These are phyloP conservation scores for Dendrolimus punctatus DNA, from an alignment of 1,140 invertebrate genomes.

Conservation along the genomic window DNA sequence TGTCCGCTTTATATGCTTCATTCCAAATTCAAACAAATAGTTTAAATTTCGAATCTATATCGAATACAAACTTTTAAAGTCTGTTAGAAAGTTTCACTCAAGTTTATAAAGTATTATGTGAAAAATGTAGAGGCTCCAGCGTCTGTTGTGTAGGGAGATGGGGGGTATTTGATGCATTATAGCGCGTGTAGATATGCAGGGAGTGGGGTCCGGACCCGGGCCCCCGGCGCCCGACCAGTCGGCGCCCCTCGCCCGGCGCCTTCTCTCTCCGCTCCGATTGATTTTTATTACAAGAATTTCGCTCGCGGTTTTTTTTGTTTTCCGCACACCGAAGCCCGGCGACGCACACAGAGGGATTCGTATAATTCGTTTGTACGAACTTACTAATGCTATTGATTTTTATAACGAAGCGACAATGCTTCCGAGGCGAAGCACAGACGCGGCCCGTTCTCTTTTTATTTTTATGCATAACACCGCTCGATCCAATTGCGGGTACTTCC, in stretches of 20 bases:
- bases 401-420: slow-evolving; percentile 48
- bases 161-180: slow-evolving; percentile 43
- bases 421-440: not conserved
- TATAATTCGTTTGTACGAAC: slow-evolving; percentile 69
- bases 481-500: no score
- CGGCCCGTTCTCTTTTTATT: no score
- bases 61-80: not conserved
- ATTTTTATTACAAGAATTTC: slow-evolving; percentile 74
- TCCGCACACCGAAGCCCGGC: slow-evolving; percentile 51
- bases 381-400: slow-evolving; percentile 70
- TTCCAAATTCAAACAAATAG: no score
- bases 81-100: not conserved
- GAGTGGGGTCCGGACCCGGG: slow-evolving; percentile 19
- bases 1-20: no score
- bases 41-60: no score
- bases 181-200: slow-evolving; percentile 35
- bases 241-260: slow-evolving; percentile 56
- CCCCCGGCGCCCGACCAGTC: slow-evolving; percentile 40
- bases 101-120: no score
- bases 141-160: slow-evolving; percentile 3
- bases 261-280: slow-evolving; percentile 69
- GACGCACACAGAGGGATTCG: slow-evolving; percentile 55
- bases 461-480: no score
- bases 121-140: no score
- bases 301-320: slow-evolving; percentile 64